Evolutionary conservation across 1,140 invertebrate genomes (phyloP), one percentile per base, ranked within the genome.

Genomic region (Bombyx mandarina): DNA sequence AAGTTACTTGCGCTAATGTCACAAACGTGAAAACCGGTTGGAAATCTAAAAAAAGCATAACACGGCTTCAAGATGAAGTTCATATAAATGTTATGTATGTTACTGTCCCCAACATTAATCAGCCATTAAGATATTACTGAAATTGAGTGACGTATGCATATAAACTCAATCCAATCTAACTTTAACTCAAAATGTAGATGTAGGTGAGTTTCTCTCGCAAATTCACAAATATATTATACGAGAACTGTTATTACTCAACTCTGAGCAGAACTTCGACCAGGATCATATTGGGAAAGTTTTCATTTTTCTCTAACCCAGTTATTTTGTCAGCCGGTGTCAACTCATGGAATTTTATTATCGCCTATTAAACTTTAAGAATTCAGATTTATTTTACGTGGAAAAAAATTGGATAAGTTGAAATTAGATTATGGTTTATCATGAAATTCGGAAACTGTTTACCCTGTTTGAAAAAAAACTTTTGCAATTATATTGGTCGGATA

Each of bases 271-370:
- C 65, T 66, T 67, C 18, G 61, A 53, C 57, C 54, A 53, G 58
- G 53, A 64, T 60, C 71, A 70, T 77, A 78, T 78, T 78, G 66
- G 63, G 57, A 71, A 78, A 78, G 71, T 78, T 78, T 73, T 67
- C 69, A 73, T 73, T 75, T 78, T 75, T 75, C 69, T 71, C 66
- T 68, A 78, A 75, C 75, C 71, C 63, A 75, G 77, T 79, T 77
- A 77, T 61, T 66, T 71, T 65, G 66, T 66, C 65, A 69, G 53
- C 52, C 63, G 54, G 64, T 66, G 62, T 67, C 62, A 70, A 68
- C 57, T 66, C 67, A 58, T 63, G 58, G 65, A 67, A 70, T 67
- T 70, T 70, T 69, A 69, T 66, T 60, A 69, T 63, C 67, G 66
- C 64, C 67, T 66, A 49, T 58, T 54, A 57, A 62, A 69, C 59